phyloP scores from a whole-genome alignment of 2,797 vertebrate genomes.

The Oreortyx pictus region DNA sequence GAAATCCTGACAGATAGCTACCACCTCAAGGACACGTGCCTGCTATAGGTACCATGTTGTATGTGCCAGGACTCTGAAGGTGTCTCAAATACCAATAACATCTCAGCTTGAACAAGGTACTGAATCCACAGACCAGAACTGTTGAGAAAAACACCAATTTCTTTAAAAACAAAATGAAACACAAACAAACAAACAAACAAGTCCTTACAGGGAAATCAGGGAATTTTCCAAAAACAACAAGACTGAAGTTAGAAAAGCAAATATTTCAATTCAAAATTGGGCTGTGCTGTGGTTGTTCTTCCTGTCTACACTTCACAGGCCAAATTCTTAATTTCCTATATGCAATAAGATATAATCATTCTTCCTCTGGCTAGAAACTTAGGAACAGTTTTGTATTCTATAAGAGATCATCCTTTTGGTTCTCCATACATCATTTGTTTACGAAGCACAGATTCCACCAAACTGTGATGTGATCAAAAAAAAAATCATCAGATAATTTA shows the following conservation, averaged over 20 bases:
- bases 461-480: neutral
- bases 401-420: neutral
- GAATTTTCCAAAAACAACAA: neutral
- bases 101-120: neutral
- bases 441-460: neutral
- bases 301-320: neutral
- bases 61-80: neutral
- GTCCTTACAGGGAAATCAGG: neutral
- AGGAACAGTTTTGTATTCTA: neutral
- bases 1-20: neutral
- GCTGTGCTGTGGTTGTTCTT: neutral
- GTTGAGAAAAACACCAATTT: neutral
- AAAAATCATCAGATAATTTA: slow-evolving; percentile 27
- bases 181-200: no score
- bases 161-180: neutral
- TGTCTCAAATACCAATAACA: neutral
- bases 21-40: neutral
- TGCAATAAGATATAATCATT: neutral
- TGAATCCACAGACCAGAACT: neutral
- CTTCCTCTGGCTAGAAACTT: neutral
- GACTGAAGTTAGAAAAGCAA: neutral
- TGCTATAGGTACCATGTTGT: neutral
- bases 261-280: neutral
- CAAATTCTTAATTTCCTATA: neutral
- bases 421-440: neutral